Base-by-base conservation (phyloP, 2,113 vertebrate species). In the Plecotus auritus region DNA sequence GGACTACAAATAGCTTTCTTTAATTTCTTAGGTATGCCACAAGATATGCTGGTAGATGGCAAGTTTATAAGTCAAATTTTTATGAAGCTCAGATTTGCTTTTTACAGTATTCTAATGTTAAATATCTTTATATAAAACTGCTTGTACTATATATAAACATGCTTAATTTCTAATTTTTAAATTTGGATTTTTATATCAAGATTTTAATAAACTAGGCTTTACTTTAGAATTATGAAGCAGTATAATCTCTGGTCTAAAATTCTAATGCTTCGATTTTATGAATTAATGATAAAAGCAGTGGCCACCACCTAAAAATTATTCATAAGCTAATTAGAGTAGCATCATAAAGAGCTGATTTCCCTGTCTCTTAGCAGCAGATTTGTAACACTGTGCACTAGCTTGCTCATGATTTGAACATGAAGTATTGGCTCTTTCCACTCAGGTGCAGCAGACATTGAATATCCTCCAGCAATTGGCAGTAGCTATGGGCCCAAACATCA, bases 381-480 rank as follows among this genome's bases (percentile, higher is more conserved):
- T 56, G 1, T 0, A 22, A 72, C 82, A 70, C 0, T 64, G 30
- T 2, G 7, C 4, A 17, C 0, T 56, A 4, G 17, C 5, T 49
- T 67, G 67, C 17, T 30, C 70, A 13, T 3, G 66, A 2, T 84
- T 85, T 96, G 67, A 74, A 76, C 73, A 49, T 56, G 14, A 93
- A 97, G 2, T 26, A 2, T 83, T 96, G 73, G 5, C 51, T 61
- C 35, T 93, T 97, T 91, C 26, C 20, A 47, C 97, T 56, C 95
- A 99, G 99, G 99, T 99, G n/a, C 99, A 99, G 61, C 99, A 99
- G 97, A 99, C 99, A 0, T 97, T 99, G 93, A 98, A 88, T 42
- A 99, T 99, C 91, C 98, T 99, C 74, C 99, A 99, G 97, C 99
- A 99, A 32, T 85, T 99, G 70, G 99, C 99, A 67, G 98, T 98